Evolutionary conservation across 2,888 invertebrate species (phyloP), one percentile per base, ranked within the genome.

Genomic region (Acronicta alni): DNA sequence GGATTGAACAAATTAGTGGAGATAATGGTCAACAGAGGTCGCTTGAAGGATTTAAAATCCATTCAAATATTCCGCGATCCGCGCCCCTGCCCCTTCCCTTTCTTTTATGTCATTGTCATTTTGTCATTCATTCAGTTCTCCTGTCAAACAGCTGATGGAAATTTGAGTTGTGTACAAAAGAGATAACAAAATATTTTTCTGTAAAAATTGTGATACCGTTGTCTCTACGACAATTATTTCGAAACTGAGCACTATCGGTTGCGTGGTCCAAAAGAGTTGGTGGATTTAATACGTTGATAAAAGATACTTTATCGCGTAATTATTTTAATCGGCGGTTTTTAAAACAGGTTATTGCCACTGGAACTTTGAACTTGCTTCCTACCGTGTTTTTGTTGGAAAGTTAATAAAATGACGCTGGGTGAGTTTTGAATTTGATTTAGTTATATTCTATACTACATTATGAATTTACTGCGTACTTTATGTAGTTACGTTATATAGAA

Each of bases 371-470:
- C 63, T 56, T 60, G 57, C 17, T 55, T 23, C 42, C 17, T 53
- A n/a, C 42, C 46, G 56, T 66, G 55, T 59, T 64, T 56, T 54
- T 69, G 57, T 48, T 63, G 44, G 67, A 62, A 53, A 41, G 20
- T 39, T 41, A n/a, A 37, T 47, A 75, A 61, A 44, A 81, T 81
- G 81, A 74, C 76, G 60, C 54, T 74, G 17, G 81, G 81, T 81
- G 46, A 81, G 81, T 80, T 56, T 39, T 41, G 7, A 14, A 47
- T 43, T 18, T 49, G 8, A 54, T 48, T 42, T 26, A 37, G 46
- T 48, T 38, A 46, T 12, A n/a, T n/a, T n/a, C n/a, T n/a, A n/a
- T 51, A 14, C n/a, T 15, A 16, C 7, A 16, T 44, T 2, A 15
- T 30, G 45, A 3, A 1, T 9, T n/a, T 17, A 17, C 26, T 20